A percentile compares a stretch with the other conserved stretches of the same genome.
Evolutionary conservation across 2,113 vertebrate genomes (phyloP).

Genomic region (Gnathonemus longibarbis): DNA sequence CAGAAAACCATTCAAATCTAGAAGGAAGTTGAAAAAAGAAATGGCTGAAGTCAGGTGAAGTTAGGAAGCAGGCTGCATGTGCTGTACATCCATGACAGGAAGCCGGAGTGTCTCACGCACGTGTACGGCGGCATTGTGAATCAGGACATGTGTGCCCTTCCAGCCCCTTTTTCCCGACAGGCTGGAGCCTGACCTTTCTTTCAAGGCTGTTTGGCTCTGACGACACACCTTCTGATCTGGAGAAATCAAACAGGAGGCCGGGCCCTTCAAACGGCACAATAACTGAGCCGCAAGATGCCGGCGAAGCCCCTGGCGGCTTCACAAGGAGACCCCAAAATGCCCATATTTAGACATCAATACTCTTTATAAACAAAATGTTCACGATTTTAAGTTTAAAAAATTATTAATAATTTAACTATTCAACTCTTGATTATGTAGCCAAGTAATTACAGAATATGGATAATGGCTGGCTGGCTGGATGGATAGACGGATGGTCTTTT

Average conservation of each 20-base stretch:
- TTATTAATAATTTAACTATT: not conserved
- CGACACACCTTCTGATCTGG: not conserved
- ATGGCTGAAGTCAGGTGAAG: not conserved
- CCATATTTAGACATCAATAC: not conserved
- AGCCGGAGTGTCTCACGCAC: not conserved
- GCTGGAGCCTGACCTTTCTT: slow-evolving; percentile 18
- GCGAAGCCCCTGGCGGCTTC: not conserved
- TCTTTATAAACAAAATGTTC: not conserved
- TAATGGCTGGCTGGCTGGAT: not conserved
- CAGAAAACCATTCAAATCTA: not conserved
- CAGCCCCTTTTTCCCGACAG: not conserved
- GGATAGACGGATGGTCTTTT: not conserved
- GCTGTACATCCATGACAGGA: not conserved
- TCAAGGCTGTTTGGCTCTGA: slow-evolving; percentile 10
- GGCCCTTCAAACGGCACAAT: not conserved
- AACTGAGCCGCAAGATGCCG: not conserved
- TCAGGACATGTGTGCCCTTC: not conserved
- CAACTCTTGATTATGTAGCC: not conserved
- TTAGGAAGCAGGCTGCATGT: not conserved
- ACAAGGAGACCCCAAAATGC: not conserved
- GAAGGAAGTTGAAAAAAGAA: not conserved
- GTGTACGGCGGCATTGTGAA: not conserved
- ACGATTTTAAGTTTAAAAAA: not conserved
- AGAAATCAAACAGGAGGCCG: not conserved
- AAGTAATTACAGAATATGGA: not conserved